These are phyloP conservation scores for Enteromius paludinosus DNA, from an alignment of 2,797 vertebrate species.

Conservation along the genomic window DNA sequence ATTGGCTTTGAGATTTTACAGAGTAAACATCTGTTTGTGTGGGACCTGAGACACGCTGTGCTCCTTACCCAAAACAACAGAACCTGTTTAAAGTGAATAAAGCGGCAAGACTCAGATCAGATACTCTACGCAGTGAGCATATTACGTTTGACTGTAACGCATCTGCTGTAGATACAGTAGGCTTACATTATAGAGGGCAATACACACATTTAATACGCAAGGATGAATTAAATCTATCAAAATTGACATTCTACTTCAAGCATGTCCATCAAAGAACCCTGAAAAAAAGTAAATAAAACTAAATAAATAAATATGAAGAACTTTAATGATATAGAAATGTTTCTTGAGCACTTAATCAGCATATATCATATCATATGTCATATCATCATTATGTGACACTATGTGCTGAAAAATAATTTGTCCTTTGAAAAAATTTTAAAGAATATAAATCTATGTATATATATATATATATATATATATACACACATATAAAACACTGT, in stretches of 20 bases:
- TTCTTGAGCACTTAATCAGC: neutral
- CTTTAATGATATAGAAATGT: neutral
- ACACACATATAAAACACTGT: neutral
- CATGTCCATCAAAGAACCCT: neutral
- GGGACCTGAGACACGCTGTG: conserved; percentile 57
- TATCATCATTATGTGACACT: neutral
- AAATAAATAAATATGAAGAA: neutral
- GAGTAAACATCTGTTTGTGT: conserved; percentile 70
- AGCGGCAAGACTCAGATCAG: conserved; percentile 12
- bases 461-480: neutral
- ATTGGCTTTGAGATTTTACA: conserved; percentile 73
- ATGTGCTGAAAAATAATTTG: neutral
- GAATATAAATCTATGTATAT: neutral
- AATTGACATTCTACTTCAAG: neutral
- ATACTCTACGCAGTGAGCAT: neutral
- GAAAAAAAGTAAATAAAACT: too few species aligned
- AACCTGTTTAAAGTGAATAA: conserved; percentile 44
- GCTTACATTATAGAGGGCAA: neutral
- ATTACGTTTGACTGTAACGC: conserved; percentile 2
- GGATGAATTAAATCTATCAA: neutral
- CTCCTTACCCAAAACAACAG: conserved; percentile 57
- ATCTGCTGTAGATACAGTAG: neutral
- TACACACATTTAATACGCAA: neutral
- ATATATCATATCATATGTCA: neutral
- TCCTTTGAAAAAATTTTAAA: neutral